Base-by-base conservation (phyloP, 1,140 invertebrate species). In the Conopomorpha cramerella region DNA sequence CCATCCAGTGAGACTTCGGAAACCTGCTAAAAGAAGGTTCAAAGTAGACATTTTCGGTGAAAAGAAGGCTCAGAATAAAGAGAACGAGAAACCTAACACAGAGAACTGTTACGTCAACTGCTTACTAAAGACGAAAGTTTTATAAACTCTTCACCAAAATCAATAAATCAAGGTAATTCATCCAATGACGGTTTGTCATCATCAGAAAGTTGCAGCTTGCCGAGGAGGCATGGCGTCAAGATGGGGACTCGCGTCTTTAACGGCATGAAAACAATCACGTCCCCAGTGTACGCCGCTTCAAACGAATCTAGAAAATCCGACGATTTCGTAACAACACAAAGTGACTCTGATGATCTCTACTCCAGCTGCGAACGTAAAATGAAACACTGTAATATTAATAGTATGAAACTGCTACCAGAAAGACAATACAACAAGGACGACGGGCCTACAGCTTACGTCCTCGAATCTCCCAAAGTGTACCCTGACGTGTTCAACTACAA, bases 161-260 rank as follows among this genome's bases (percentile, higher is more conserved):
- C 37, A 13, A 43, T 51, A 39, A 38, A 36, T 8, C 54, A 55
- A 27, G 55, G 48, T n/a, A 66, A 57, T 36, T 66, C 63, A 7
- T 71, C 63, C 4, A 68, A 64, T 51, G 68, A 73, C 33, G 63
- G 56, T 1, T 36, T 71, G 8, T 78, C 76, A 25, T 79, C 77
- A 16, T n/a, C n/a, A n/a, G 73, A 78, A 51, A 76, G 70, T 39
- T 67, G 57, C 17, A 82, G 81, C 49, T 63, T 84, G 37, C 81
- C 82, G 33, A 83, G 82, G 46, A 76, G 84, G 34, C 64, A 84
- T 40, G 84, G 85, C 1, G 85, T 87, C 2, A 87, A 87, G 76
- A 88, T 88, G 85, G 86, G 85, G 14, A 87, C 84, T 10, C 78
- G 84, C 50, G 84, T 84, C 3, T 86, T 86, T 59, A 49, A 79